A percentile compares a stretch with the other conserved stretches of the same genome.
These are phyloP conservation scores for Agrotis puta DNA, from an alignment of 2,888 invertebrate genomes.

Conservation along the genomic window DNA sequence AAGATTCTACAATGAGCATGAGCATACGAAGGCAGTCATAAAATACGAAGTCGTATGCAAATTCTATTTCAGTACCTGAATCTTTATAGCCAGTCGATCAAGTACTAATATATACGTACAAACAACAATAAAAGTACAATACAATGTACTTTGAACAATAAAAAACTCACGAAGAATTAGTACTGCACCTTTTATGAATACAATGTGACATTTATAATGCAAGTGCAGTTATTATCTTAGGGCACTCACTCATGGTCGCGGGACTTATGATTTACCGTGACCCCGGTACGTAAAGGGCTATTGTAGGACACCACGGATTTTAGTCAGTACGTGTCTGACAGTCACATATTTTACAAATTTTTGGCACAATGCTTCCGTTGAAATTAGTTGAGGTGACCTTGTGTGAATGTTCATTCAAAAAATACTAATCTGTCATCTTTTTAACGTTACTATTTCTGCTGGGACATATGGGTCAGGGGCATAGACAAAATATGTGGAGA, in stretches of 20 bases:
- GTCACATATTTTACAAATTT: constrained; percentile 32
- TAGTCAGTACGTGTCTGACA: constrained; percentile 20
- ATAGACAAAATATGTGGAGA: constrained; percentile 8
- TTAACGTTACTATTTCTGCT: constrained; percentile 15
- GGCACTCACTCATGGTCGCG: too few relatives aligned
- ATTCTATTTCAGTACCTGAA: constrained; percentile 17
- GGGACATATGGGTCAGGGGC: constrained; percentile 47
- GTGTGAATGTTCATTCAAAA: constrained; percentile 54
- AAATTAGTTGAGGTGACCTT: constrained; percentile 43
- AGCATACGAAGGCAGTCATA: constrained; percentile 19
- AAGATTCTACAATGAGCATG: constrained; percentile 18
- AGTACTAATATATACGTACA: neutral
- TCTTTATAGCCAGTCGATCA: neutral
- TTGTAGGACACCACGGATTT: too few relatives aligned
- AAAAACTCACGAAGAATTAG: constrained; percentile 4
- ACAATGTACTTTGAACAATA: constrained; percentile 14
- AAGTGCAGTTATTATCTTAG: neutral
- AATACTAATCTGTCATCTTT: constrained; percentile 38
- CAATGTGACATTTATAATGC: constrained; percentile 12
- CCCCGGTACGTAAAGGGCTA: too few relatives aligned
- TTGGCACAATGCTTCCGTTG: constrained; percentile 54
- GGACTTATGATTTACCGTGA: too few relatives aligned
- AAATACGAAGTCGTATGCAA: constrained; percentile 18
- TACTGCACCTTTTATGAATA: constrained; percentile 16
- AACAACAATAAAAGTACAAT: neutral